These are phyloP conservation scores for Cettia cetti DNA, from an alignment of 2,113 vertebrate genomes.

Conservation along the genomic window DNA sequence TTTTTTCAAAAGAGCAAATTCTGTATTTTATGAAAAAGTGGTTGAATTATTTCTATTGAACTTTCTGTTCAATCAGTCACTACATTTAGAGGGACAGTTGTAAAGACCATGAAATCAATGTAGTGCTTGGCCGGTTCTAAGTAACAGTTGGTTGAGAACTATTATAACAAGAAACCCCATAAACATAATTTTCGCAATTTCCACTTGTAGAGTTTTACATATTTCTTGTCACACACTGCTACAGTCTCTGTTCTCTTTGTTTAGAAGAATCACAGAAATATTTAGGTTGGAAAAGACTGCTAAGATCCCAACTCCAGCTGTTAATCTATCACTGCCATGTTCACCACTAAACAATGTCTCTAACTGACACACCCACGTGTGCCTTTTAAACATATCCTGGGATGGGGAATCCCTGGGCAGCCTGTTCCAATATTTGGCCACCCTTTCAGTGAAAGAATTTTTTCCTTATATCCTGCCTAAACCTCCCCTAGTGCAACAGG, in stretches of 20 bases:
- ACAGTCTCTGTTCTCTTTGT: neutral
- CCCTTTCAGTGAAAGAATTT: neutral
- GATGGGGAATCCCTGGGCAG: neutral
- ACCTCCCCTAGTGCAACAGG: neutral
- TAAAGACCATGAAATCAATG: neutral
- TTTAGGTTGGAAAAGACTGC: neutral
- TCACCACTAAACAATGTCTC: neutral
- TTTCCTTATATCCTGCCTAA: neutral
- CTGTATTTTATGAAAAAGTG: neutral
- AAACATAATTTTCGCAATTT: neutral
- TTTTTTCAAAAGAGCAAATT: neutral
- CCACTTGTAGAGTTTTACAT: neutral
- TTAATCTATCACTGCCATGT: neutral
- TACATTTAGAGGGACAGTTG: neutral
- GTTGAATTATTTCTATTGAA: neutral
- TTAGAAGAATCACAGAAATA: neutral
- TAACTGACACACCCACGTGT: no score
- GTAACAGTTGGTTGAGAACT: neutral
- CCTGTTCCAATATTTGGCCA: neutral
- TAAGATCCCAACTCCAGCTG: neutral
- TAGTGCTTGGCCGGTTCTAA: neutral
- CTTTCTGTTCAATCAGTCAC: neutral
- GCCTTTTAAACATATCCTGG: neutral
- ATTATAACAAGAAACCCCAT: neutral
- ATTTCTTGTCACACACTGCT: neutral